Conservation (phyloP, 2,888 invertebrate species). For the Protonemura montana region DNA sequence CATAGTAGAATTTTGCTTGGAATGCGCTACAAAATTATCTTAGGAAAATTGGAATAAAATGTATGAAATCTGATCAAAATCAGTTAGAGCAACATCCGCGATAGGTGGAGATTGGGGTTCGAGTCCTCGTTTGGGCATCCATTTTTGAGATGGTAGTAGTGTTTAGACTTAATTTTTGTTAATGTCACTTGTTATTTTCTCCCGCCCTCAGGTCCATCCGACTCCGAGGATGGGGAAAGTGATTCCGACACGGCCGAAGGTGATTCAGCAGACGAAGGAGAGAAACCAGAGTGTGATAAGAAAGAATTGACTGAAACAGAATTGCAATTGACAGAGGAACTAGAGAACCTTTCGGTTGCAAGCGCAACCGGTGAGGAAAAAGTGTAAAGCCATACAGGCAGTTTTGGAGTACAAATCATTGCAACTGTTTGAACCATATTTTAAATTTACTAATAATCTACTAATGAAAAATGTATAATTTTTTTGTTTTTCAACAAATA, state of each 20-base stretch:
- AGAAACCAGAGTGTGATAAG: neutral
- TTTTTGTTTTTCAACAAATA: neutral
- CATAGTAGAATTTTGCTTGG: too few relatives aligned
- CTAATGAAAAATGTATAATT: neutral
- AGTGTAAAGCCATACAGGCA: neutral
- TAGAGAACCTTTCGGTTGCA: conserved; percentile 42
- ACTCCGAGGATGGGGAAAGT: conserved; percentile 35
- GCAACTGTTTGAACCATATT: too few relatives aligned
- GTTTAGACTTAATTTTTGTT: too few relatives aligned
- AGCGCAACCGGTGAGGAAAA: conserved; percentile 9
- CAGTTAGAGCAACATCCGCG: too few relatives aligned
- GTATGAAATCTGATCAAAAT: too few relatives aligned
- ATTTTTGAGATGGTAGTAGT: too few relatives aligned
- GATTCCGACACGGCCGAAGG: conserved; percentile 21
- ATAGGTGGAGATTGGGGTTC: too few relatives aligned
- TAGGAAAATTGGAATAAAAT: too few relatives aligned
- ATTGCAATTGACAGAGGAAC: conserved; percentile 25
- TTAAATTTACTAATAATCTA: too few relatives aligned
- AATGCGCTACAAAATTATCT: too few relatives aligned
- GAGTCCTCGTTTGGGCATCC: too few relatives aligned
- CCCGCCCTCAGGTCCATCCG: conserved; percentile 36
- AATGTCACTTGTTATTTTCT: too few relatives aligned
- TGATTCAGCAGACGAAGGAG: neutral
- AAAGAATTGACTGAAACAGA: neutral
- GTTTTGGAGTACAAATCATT: neutral